Conservation (phyloP, 2,113 vertebrate genomes). For the Saguinus midas region DNA sequence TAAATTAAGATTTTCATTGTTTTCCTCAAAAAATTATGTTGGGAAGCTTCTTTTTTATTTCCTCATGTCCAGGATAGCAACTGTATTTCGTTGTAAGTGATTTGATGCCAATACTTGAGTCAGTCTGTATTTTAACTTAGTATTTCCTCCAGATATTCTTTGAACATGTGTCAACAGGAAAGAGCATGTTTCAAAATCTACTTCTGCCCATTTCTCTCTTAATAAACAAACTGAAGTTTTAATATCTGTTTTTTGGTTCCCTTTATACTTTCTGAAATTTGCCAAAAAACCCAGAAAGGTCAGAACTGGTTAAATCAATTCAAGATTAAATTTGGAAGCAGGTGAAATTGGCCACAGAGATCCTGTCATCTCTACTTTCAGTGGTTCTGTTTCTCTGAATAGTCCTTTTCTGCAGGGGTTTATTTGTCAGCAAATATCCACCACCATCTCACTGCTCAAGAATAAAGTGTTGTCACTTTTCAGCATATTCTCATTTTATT, state of each 20-base stretch:
- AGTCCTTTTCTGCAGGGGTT: neutral
- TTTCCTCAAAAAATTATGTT: constrained; percentile 55
- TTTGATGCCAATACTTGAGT: constrained; percentile 61
- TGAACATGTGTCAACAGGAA: constrained; percentile 73
- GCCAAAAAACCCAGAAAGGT: neutral
- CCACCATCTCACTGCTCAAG: neutral
- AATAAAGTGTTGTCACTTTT: neutral
- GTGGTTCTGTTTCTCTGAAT: neutral
- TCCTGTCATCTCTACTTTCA: neutral
- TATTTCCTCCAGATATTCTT: constrained; percentile 72
- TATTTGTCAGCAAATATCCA: neutral
- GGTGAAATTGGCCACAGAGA: neutral
- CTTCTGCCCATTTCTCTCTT: constrained; percentile 46
- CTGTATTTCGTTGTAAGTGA: constrained; percentile 41
- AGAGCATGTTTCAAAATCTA: constrained; percentile 53
- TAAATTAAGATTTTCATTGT: constrained; percentile 74
- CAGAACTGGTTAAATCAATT: neutral
- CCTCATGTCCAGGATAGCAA: constrained; percentile 27
- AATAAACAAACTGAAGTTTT: constrained; percentile 31
- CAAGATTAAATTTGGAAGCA: neutral
- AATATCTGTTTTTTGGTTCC: neutral
- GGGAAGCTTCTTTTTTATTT: constrained; percentile 57
- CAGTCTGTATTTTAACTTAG: constrained; percentile 70
- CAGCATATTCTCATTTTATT: neutral
- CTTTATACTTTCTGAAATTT: neutral